phyloP scores from a whole-genome alignment of 1,140 invertebrate species.

The Drosophila grimshawi region DNA sequence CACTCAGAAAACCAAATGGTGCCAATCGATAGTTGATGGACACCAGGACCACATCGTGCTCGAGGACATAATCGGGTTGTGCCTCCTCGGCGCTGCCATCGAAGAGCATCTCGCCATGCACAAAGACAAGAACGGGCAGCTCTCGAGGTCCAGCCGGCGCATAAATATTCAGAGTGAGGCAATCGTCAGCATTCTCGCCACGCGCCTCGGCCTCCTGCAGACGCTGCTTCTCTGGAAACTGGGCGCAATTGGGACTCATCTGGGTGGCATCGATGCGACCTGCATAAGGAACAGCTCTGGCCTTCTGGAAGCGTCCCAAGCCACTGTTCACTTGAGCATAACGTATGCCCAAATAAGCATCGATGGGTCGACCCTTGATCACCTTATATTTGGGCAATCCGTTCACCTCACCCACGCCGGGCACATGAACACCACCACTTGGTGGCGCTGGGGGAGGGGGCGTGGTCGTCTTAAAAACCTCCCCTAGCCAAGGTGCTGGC shows the following conservation, averaged over 20 bases:
- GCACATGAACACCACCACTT: conserved; percentile 34
- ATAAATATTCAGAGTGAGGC: conserved; percentile 69
- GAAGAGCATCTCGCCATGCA: conserved; percentile 84
- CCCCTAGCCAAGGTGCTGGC: conserved; percentile 40
- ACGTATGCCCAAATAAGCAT: conserved; percentile 72
- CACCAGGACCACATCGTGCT: conserved; percentile 91
- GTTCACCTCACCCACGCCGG: conserved; percentile 58
- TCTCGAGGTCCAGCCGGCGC: conserved; percentile 46
- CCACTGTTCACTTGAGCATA: conserved; percentile 64
- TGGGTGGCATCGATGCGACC: conserved; percentile 56
- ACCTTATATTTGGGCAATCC: conserved; percentile 51
- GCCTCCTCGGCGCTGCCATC: conserved; percentile 86
- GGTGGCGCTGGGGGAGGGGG: neutral
- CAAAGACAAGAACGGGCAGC: conserved; percentile 80
- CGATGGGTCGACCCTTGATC: conserved; percentile 59
- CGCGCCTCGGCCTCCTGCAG: conserved; percentile 52
- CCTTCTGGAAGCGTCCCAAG: conserved; percentile 68
- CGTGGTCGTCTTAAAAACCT: neutral
- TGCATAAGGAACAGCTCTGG: conserved; percentile 34
- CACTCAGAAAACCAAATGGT: conserved; percentile 86
- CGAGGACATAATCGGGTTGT: conserved; percentile 90
- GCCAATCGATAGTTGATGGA: conserved; percentile 92
- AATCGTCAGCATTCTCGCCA: conserved; percentile 72
- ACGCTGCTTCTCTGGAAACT: conserved; percentile 68
- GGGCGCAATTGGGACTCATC: conserved; percentile 62